Percentiles rank a stretch among this genome's conserved stretches.
These are phyloP conservation scores for Sebastes vulpes DNA, from an alignment of 2,797 vertebrate species.

Conservation along the genomic window DNA sequence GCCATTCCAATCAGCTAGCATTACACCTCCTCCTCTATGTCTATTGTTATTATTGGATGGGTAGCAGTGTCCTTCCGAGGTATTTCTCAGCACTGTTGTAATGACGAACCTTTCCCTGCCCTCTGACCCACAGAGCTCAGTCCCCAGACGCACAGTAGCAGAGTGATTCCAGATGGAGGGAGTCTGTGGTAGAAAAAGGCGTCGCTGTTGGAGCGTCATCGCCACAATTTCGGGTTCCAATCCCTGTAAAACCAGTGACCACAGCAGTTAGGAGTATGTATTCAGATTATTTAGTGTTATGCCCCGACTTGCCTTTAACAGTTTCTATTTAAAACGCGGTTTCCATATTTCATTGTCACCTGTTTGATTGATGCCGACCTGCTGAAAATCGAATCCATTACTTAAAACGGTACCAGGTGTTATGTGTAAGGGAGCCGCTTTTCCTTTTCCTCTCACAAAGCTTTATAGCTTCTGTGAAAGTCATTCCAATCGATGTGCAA, in stretches of 20 bases:
- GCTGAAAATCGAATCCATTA: constrained; percentile 40
- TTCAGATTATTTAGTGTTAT: constrained; percentile 7
- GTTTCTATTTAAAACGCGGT: constrained; percentile 12
- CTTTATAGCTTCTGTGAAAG: constrained; percentile 66
- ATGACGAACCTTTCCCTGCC: constrained; percentile 80
- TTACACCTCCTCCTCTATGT: constrained; percentile 32
- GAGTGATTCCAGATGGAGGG: constrained; percentile 84
- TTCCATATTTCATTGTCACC: constrained; percentile 23
- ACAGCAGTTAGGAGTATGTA: background rate
- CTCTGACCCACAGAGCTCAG: constrained; percentile 73
- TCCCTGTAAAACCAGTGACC: constrained; percentile 23
- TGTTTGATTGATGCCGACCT: constrained; percentile 29
- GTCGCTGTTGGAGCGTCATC: constrained; percentile 44
- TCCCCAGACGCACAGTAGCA: constrained; percentile 77
- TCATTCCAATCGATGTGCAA: constrained; percentile 56
- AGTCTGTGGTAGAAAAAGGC: constrained; percentile 50
- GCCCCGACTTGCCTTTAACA: constrained; percentile 6
- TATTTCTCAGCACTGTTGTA: constrained; percentile 75
- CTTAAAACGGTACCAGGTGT: constrained; percentile 60
- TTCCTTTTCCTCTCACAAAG: constrained; percentile 37
- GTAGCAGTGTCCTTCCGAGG: constrained; percentile 39
- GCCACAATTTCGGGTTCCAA: constrained; percentile 33
- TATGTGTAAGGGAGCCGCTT: constrained; percentile 27
- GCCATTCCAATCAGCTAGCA: constrained; percentile 27
- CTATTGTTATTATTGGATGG: constrained; percentile 46